phyloP scores from a whole-genome alignment of 2,888 invertebrate genomes.

The Hemaris fuciformis region DNA sequence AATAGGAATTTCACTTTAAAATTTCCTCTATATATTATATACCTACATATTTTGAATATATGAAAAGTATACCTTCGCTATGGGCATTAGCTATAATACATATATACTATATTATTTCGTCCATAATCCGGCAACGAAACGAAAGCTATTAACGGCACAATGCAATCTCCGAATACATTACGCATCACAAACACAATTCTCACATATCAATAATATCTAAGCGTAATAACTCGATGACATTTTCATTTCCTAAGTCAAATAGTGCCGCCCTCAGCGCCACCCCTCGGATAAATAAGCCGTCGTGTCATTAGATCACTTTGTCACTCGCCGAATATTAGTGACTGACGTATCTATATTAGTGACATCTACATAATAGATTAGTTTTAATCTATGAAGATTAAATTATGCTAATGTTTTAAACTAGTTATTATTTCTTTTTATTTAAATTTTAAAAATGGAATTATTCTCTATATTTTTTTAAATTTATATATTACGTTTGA shows the following conservation, averaged over 20 bases:
- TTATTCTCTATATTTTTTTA: too few species aligned
- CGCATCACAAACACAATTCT: constrained; percentile 1
- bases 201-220: constrained; percentile 73
- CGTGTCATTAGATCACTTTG: constrained; percentile 48
- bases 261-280: constrained; percentile 53
- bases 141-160: constrained; percentile 9
- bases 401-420: not conserved
- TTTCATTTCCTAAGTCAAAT: constrained; percentile 79
- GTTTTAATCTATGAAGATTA: not conserved
- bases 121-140: constrained; percentile 2
- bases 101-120: too few species aligned
- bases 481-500: too few species aligned
- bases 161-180: constrained; percentile 9
- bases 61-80: too few species aligned
- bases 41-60: too few species aligned
- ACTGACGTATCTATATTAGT: not conserved
- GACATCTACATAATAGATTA: not conserved
- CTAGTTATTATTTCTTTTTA: too few species aligned
- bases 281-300: constrained; percentile 54
- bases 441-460: too few species aligned
- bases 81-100: too few species aligned
- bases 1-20: too few species aligned
- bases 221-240: constrained; percentile 75
- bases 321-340: not conserved
- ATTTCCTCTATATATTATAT: too few species aligned